phyloP scores from a whole-genome alignment of 1,140 invertebrate species.

The Teleopsis dalmanni region DNA sequence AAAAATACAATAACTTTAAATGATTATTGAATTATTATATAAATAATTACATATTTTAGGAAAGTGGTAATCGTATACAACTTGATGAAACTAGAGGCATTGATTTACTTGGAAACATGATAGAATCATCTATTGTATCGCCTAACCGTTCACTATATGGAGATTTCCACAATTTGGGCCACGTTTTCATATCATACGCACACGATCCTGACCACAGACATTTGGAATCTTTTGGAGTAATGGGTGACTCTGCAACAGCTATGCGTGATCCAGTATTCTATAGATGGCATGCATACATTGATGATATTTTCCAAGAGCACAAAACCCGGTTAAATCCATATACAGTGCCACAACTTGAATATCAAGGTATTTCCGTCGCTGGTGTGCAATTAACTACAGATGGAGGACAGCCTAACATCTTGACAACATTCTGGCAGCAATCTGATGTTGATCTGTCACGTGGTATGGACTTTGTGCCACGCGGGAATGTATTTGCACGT shows the following conservation, averaged over 20 bases:
- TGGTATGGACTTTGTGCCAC: constrained; percentile 67
- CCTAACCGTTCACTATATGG: constrained; percentile 63
- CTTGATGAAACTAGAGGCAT: constrained; percentile 65
- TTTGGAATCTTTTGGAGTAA: constrained; percentile 59
- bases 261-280: constrained; percentile 83
- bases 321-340: constrained; percentile 63
- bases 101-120: constrained; percentile 70
- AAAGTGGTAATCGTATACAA: constrained; percentile 47
- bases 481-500: constrained; percentile 59
- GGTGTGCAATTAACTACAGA: constrained; percentile 48
- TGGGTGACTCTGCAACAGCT: constrained; percentile 64
- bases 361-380: constrained; percentile 53
- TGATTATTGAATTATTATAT: background rate
- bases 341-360: constrained; percentile 51
- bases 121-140: constrained; percentile 65
- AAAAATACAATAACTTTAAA: too few species aligned
- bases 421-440: constrained; percentile 66
- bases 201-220: constrained; percentile 68
- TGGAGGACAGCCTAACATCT: constrained; percentile 48
- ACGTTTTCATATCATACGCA: constrained; percentile 56
- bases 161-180: constrained; percentile 64
- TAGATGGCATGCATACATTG: constrained; percentile 72
- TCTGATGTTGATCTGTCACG: constrained; percentile 64
- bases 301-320: constrained; percentile 70
- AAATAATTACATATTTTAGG: constrained; percentile 15